A percentile compares a stretch with the other conserved stretches of the same genome.
Evolutionary conservation across 2,797 vertebrate genomes (phyloP).

Genomic region (Percopsis omiscomaycus): DNA sequence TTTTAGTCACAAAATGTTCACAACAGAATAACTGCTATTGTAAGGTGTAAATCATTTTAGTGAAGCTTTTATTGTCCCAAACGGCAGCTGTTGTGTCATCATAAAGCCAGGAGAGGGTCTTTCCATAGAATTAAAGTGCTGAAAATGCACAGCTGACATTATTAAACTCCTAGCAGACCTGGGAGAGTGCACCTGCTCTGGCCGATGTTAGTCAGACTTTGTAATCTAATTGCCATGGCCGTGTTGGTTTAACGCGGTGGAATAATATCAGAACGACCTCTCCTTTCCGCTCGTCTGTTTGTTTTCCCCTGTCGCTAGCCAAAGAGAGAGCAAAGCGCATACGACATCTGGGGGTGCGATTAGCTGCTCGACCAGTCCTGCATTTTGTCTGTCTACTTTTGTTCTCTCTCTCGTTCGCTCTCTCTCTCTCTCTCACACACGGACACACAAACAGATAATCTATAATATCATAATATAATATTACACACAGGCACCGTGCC

Average conservation of each 20-base stretch:
- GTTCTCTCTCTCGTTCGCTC: background rate
- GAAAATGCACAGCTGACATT: slow-evolving; percentile 39
- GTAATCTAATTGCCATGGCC: slow-evolving; percentile 63
- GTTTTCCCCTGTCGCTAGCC: slow-evolving; percentile 52
- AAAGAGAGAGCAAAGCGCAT: slow-evolving; percentile 28
- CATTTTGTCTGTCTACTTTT: background rate
- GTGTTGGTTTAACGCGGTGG: slow-evolving; percentile 64
- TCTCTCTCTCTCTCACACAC: slow-evolving; percentile 9
- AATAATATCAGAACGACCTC: slow-evolving; percentile 43
- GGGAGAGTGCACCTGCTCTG: slow-evolving; percentile 46
- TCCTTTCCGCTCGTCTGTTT: slow-evolving; percentile 45
- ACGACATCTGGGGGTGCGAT: slow-evolving; percentile 48
- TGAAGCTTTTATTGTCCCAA: background rate
- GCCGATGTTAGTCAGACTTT: slow-evolving; percentile 42
- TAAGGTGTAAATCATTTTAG: background rate
- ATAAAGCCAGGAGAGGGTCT: slow-evolving; percentile 1
- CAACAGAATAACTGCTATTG: background rate
- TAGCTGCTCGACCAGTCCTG: slow-evolving; percentile 29
- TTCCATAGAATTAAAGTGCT: slow-evolving; percentile 6
- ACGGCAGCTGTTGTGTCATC: slow-evolving; percentile 9
- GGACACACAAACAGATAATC: slow-evolving; percentile 9
- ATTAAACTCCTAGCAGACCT: slow-evolving; percentile 38
- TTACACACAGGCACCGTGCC: slow-evolving; percentile 33
- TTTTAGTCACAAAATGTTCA: background rate
- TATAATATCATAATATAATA: slow-evolving; percentile 54